A percentile compares a stretch with the other conserved stretches of the same genome.
Evolutionary conservation across 2,888 invertebrate species (phyloP).

Genomic region (Agonopterix subpropinquella): DNA sequence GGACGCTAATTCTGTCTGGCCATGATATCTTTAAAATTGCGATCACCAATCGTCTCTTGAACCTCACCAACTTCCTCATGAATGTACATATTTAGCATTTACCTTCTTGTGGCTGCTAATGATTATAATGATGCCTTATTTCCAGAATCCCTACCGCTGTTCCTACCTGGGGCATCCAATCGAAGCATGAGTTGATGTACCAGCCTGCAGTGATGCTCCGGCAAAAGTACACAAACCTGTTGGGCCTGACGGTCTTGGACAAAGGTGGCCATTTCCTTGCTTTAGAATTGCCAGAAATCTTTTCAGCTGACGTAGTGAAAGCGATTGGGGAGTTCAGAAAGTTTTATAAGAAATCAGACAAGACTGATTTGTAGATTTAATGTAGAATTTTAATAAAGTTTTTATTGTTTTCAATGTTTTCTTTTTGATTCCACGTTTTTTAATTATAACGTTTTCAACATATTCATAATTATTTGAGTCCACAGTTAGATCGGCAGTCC

Average conservation of each 20-base stretch:
- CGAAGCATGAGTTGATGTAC: constrained; percentile 81
- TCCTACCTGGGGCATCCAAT: constrained; percentile 81
- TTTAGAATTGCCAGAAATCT: constrained; percentile 81
- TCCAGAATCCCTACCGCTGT: constrained; percentile 78
- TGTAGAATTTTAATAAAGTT: too few relatives aligned
- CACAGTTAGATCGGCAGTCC: too few relatives aligned
- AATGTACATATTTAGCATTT: too few relatives aligned
- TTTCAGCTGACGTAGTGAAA: constrained; percentile 80
- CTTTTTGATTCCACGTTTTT: too few relatives aligned
- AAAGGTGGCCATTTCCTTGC: constrained; percentile 92
- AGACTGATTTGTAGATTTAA: constrained; percentile 58
- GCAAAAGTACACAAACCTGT: constrained; percentile 77
- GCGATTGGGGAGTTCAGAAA: constrained; percentile 42
- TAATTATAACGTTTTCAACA: too few relatives aligned
- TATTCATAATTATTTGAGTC: too few relatives aligned
- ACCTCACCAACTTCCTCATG: too few relatives aligned
- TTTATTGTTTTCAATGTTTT: too few relatives aligned
- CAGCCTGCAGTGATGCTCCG: constrained; percentile 74
- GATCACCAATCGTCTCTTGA: too few relatives aligned
- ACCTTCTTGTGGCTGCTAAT: not conserved
- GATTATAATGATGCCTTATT: constrained; percentile 8
- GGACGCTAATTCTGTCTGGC: too few relatives aligned
- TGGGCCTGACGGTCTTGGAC: constrained; percentile 76
- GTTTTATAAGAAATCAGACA: constrained; percentile 18
- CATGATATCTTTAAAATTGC: too few relatives aligned